These are phyloP conservation scores for Argynnis bischoffii DNA, from an alignment of 2,888 invertebrate species.

Conservation along the genomic window DNA sequence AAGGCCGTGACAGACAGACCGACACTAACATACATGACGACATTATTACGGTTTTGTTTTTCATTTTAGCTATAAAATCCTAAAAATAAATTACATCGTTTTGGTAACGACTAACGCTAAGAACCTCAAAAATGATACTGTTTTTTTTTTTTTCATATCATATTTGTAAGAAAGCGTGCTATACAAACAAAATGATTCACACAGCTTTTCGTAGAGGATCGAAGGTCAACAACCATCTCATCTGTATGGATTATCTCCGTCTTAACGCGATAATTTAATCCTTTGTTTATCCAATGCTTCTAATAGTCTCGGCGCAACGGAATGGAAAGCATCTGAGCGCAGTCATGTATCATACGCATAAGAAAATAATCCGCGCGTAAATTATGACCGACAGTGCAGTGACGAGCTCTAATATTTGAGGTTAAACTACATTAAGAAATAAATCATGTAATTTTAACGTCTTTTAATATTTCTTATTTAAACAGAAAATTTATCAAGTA, in stretches of 20 bases:
- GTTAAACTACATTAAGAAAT: slow-evolving; percentile 48
- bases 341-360: slow-evolving; percentile 76
- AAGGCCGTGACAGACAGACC: no score
- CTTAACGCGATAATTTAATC: slow-evolving; percentile 79
- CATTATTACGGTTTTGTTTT: no score
- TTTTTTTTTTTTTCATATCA: slow-evolving; percentile 5
- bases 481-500: neutral
- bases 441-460: slow-evolving; percentile 45
- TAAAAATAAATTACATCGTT: neutral
- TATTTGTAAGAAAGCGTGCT: slow-evolving; percentile 9
- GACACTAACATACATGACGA: no score
- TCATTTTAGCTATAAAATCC: no score
- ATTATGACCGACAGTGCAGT: slow-evolving; percentile 62
- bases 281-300: slow-evolving; percentile 78
- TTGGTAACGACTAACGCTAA: neutral
- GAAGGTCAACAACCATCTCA: slow-evolving; percentile 78
- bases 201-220: slow-evolving; percentile 48
- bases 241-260: slow-evolving; percentile 77
- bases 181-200: slow-evolving; percentile 43
- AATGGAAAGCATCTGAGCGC: slow-evolving; percentile 64
- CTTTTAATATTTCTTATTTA: slow-evolving; percentile 12
- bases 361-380: slow-evolving; percentile 76
- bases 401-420: slow-evolving; percentile 58
- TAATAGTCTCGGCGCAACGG: slow-evolving; percentile 73
- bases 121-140: neutral